A percentile compares a stretch with the other conserved stretches of the same genome.
Conservation (phyloP, 2,888 invertebrate genomes). For the Stenolophus ochropezus region DNA sequence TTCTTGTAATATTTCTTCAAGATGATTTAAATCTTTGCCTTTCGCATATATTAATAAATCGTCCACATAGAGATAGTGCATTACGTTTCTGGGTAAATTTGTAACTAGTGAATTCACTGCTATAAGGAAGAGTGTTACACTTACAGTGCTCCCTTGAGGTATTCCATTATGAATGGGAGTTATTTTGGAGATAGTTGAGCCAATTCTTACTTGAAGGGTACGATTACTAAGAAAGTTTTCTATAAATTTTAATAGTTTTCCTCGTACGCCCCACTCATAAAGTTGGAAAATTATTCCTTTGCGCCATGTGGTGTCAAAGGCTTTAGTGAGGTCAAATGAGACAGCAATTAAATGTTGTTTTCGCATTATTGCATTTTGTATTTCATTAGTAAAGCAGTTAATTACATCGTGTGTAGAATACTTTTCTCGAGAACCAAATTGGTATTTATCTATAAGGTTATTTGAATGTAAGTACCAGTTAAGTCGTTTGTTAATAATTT, state of each 20-base stretch:
- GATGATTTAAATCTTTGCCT: background rate
- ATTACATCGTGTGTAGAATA: background rate
- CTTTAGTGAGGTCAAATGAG: too few relatives aligned
- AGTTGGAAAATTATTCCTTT: background rate
- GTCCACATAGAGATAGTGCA: background rate
- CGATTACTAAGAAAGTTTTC: too few relatives aligned
- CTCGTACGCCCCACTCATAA: background rate
- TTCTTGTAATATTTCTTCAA: background rate
- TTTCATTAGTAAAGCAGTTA: background rate
- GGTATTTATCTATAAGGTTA: background rate
- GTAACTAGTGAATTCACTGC: background rate
- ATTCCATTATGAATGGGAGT: background rate
- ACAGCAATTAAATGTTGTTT: background rate
- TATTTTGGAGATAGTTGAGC: background rate
- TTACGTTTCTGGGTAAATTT: background rate
- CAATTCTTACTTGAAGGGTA: background rate
- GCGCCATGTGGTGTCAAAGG: slow-evolving; percentile 3
- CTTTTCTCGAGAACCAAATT: background rate
- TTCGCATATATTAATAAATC: background rate
- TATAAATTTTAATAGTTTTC: background rate
- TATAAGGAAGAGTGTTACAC: background rate
- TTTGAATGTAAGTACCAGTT: background rate
- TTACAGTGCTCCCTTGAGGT: background rate
- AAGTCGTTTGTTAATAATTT: background rate
- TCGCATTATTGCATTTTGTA: background rate